These are phyloP conservation scores for Macrostomum lignano DNA, from an alignment of 1,140 invertebrate genomes.

Conservation along the genomic window DNA sequence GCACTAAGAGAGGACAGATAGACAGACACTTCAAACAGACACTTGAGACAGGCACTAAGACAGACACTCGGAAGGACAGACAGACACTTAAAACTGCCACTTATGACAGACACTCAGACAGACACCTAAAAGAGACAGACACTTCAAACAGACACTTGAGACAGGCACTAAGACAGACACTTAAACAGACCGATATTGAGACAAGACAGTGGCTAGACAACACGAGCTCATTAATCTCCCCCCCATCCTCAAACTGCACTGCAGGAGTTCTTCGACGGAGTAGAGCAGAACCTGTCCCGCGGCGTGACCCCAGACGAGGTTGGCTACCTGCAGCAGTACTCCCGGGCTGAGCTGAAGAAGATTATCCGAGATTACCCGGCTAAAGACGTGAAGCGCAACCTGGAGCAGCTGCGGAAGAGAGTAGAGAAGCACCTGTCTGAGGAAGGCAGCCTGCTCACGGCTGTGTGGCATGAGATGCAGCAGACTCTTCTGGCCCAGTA, in stretches of 20 bases:
- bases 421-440: constrained; percentile 85
- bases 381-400: constrained; percentile 65
- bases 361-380: constrained; percentile 80
- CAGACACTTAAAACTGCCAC: too few species aligned
- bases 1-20: too few species aligned
- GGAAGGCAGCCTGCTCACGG: constrained; percentile 70
- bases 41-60: too few species aligned
- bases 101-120: too few species aligned
- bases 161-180: too few species aligned
- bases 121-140: too few species aligned
- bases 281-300: constrained; percentile 55
- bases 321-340: constrained; percentile 82
- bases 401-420: constrained; percentile 77
- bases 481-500: constrained; percentile 91
- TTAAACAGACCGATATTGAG: too few species aligned
- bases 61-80: too few species aligned
- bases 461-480: constrained; percentile 96
- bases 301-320: constrained; percentile 89
- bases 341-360: constrained; percentile 74
- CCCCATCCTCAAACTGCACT: constrained; percentile 20
- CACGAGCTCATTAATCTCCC: too few species aligned
- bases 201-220: too few species aligned
- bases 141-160: too few species aligned
- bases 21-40: too few species aligned
- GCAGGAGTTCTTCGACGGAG: constrained; percentile 71